Conservation (phyloP, 2,888 invertebrate species). For the Cetonia aurata region DNA sequence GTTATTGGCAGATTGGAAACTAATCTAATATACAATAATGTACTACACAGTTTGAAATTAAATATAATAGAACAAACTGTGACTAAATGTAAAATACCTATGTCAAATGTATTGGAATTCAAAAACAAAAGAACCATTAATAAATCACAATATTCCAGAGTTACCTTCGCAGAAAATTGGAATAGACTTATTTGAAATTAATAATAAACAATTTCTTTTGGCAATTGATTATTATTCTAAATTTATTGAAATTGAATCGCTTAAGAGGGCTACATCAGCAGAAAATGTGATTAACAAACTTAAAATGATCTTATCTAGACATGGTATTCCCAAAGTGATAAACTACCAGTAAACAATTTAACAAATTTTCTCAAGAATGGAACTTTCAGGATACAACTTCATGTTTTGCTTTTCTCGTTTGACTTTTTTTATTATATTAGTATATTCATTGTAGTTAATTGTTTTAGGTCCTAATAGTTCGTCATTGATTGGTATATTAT, state of each 20-base stretch:
- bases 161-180: not conserved
- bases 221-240: conserved; percentile 7
- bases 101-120: no score
- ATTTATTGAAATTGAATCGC: not conserved
- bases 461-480: no score
- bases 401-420: no score
- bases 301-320: conserved; percentile 1
- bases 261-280: not conserved
- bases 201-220: not conserved
- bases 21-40: no score
- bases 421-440: no score
- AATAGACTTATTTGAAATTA: conserved; percentile 1
- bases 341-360: not conserved
- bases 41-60: no score
- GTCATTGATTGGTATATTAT: no score
- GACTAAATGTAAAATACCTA: conserved; percentile 10
- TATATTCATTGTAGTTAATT: no score
- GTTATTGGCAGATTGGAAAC: no score
- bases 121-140: no score
- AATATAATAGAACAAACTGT: conserved; percentile 2
- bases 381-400: not conserved
- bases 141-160: not conserved
- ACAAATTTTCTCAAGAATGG: not conserved
- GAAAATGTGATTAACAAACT: not conserved
- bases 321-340: not conserved